Percentiles rank a stretch among this genome's conserved stretches.
Conservation (phyloP, 2,113 vertebrate genomes). For the Tachuris rubrigastra region DNA sequence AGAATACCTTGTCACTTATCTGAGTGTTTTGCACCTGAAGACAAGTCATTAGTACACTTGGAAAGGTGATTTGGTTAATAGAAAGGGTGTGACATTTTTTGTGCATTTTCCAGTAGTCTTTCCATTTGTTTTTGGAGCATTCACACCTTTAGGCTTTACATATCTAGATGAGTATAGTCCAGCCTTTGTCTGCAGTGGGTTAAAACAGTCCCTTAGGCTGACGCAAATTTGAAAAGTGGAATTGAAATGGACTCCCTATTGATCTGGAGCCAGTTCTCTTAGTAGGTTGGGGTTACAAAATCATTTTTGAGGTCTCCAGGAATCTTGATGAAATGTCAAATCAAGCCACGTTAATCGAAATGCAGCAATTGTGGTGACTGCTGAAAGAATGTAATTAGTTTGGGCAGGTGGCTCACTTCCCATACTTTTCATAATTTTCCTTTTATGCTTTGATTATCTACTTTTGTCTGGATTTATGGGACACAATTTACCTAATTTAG, state of each 20-base stretch:
- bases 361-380: background rate
- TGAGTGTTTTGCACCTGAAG: background rate
- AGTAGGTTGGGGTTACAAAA: background rate
- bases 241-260: conserved; percentile 18
- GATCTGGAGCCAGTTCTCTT: background rate
- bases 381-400: conserved; percentile 21
- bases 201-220: background rate
- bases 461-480: background rate
- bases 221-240: background rate
- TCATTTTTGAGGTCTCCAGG: background rate
- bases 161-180: background rate
- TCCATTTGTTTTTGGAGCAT: background rate
- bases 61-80: background rate
- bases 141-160: background rate
- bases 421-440: background rate
- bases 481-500: background rate
- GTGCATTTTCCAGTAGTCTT: background rate
- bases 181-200: background rate
- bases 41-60: background rate
- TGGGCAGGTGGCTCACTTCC: background rate
- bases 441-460: background rate
- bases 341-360: background rate
- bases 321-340: conserved; percentile 24
- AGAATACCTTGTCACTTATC: background rate
- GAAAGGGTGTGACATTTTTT: background rate